Conservation (phyloP, 2,113 vertebrate species). For the Zootoca vivipara region DNA sequence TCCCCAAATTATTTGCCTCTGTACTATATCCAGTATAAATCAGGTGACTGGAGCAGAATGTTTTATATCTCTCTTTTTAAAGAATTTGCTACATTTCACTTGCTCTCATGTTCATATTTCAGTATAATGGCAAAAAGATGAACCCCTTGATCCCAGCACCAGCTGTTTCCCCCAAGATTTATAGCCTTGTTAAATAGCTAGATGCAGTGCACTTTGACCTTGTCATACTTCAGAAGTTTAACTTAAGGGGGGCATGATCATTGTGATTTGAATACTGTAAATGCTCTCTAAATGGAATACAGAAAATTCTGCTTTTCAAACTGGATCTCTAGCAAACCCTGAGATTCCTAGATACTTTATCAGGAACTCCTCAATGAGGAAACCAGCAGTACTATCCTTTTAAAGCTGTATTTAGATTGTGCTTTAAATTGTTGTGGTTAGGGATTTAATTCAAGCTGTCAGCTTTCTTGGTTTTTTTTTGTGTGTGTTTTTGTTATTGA, state of each 20-base stretch:
- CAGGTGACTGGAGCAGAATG: background rate
- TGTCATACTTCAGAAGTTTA: background rate
- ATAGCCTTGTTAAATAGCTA: background rate
- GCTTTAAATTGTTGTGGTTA: no score
- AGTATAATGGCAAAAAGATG: constrained; percentile 13
- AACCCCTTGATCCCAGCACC: background rate
- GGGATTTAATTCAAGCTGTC: no score
- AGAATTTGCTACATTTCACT: background rate
- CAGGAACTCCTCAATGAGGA: background rate
- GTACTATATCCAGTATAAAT: background rate
- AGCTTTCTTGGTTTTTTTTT: no score
- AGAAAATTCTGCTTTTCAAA: background rate
- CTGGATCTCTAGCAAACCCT: background rate
- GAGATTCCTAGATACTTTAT: background rate
- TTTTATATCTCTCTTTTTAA: background rate
- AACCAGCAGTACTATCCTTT: no score
- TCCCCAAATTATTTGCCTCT: background rate
- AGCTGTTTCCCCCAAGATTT: background rate
- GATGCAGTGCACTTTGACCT: background rate
- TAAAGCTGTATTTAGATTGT: no score
- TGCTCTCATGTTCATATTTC: background rate
- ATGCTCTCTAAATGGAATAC: background rate
- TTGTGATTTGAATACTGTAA: background rate
- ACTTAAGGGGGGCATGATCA: background rate
- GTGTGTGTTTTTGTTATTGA: no score